These are phyloP conservation scores for Margarornis squamiger DNA, from an alignment of 2,797 vertebrate genomes.

Conservation along the genomic window DNA sequence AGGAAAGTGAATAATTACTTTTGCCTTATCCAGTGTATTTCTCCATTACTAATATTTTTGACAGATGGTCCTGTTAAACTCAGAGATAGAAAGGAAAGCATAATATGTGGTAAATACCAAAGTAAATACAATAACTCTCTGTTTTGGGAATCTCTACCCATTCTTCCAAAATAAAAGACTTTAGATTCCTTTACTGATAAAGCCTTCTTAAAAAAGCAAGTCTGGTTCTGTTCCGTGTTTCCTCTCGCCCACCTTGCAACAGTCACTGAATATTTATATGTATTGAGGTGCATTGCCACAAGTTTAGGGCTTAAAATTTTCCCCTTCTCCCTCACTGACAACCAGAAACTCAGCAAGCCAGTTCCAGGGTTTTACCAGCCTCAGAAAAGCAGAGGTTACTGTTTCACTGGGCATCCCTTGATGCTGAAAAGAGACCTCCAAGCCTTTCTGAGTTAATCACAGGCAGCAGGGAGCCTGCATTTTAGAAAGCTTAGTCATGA, in stretches of 20 bases:
- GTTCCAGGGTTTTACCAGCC: too few relatives aligned
- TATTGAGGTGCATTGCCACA: neutral
- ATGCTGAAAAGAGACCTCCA: too few relatives aligned
- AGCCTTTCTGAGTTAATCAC: too few relatives aligned
- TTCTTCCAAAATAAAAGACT: neutral
- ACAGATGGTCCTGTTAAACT: slow-evolving; percentile 30
- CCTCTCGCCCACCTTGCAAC: neutral
- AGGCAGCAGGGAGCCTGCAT: too few relatives aligned
- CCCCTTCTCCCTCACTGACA: too few relatives aligned
- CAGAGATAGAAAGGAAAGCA: slow-evolving; percentile 4
- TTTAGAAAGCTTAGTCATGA: too few relatives aligned
- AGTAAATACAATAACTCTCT: neutral
- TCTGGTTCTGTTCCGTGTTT: neutral
- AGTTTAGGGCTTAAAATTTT: neutral
- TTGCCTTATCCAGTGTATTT: neutral
- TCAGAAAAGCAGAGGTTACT: too few relatives aligned
- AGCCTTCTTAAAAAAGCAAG: neutral
- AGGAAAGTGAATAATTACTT: slow-evolving; percentile 36
- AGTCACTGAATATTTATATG: neutral
- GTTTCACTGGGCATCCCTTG: too few relatives aligned
- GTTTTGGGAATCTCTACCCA: neutral
- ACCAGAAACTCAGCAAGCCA: too few relatives aligned
- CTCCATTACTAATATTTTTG: slow-evolving; percentile 34
- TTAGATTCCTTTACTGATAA: neutral
- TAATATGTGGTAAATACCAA: neutral